These are phyloP conservation scores for Apodemia zela DNA, from an alignment of 2,888 invertebrate genomes.

Conservation along the genomic window DNA sequence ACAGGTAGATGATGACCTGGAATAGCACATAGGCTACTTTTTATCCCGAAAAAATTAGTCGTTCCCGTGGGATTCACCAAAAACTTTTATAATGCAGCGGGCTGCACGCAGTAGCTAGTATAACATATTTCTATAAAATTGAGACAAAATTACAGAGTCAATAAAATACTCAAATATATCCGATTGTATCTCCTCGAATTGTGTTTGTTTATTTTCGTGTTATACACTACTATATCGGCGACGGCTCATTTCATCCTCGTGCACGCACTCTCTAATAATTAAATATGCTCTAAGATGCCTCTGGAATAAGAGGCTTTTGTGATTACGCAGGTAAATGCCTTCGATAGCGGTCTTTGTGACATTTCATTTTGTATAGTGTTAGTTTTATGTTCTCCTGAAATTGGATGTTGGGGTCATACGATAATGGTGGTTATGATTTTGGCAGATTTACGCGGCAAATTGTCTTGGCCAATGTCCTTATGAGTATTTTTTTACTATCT, in stretches of 20 bases:
- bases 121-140: too few relatives aligned
- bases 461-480: background rate
- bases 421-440: slow-evolving; percentile 5
- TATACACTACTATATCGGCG: background rate
- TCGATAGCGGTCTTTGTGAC: slow-evolving; percentile 27
- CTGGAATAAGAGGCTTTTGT: slow-evolving; percentile 30
- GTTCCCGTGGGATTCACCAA: too few relatives aligned
- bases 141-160: too few relatives aligned
- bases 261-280: background rate
- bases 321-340: slow-evolving; percentile 37
- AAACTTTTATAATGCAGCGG: too few relatives aligned
- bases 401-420: slow-evolving; percentile 3
- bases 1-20: too few relatives aligned
- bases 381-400: slow-evolving; percentile 18
- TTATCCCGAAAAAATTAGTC: too few relatives aligned
- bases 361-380: slow-evolving; percentile 22
- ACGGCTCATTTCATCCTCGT: too few relatives aligned
- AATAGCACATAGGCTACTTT: too few relatives aligned
- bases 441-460: background rate
- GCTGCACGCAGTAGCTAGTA: too few relatives aligned
- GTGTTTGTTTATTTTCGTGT: too few relatives aligned
- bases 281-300: slow-evolving; percentile 23
- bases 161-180: too few relatives aligned
- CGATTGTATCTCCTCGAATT: too few relatives aligned
- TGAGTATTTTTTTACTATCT: background rate